Percentiles rank a stretch among this genome's conserved stretches.
phyloP scores from a whole-genome alignment of 2,888 invertebrate species.

The Sarcophaga subvicina region DNA sequence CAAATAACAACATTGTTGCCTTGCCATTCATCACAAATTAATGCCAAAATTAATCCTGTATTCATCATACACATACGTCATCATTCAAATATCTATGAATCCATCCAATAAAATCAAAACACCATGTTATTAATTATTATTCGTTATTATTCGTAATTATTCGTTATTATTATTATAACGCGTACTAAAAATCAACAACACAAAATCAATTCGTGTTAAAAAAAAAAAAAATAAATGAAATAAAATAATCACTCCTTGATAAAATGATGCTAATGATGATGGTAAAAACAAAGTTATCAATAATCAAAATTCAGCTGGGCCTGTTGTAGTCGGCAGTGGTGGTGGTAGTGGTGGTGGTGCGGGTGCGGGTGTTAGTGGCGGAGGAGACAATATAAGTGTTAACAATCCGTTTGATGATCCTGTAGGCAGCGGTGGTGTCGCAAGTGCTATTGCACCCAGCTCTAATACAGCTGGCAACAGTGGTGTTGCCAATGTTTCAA shows the following conservation, averaged over 20 bases:
- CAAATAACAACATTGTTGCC: conserved; percentile 40
- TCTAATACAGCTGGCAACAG: conserved; percentile 68
- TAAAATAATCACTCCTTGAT: not conserved
- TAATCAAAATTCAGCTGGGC: conserved; percentile 75
- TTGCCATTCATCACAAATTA: conserved; percentile 36
- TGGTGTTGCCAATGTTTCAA: conserved; percentile 61
- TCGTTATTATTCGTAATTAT: not conserved
- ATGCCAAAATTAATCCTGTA: conserved; percentile 31
- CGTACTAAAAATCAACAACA: conserved; percentile 3
- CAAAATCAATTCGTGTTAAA: not conserved
- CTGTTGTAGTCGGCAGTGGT: conserved; percentile 34
- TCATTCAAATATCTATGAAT: conserved; percentile 54
- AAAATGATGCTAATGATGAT: conserved; percentile 36
- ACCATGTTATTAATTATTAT: conserved; percentile 40
- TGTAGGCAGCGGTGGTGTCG: conserved; percentile 76
- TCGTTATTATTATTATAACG: not conserved
- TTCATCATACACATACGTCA: conserved; percentile 57
- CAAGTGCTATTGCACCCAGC: conserved; percentile 69
- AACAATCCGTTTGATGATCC: conserved; percentile 94
- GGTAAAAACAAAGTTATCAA: conserved; percentile 72
- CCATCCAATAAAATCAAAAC: conserved; percentile 47
- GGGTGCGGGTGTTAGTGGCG: conserved; percentile 72
- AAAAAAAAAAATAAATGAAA: no score
- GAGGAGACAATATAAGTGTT: conserved; percentile 90
- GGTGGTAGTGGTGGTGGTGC: conserved; percentile 29